Percentiles rank a stretch among this genome's conserved stretches.
phyloP scores from a whole-genome alignment of 1,140 invertebrate species.

The Scaptomyza montana region DNA sequence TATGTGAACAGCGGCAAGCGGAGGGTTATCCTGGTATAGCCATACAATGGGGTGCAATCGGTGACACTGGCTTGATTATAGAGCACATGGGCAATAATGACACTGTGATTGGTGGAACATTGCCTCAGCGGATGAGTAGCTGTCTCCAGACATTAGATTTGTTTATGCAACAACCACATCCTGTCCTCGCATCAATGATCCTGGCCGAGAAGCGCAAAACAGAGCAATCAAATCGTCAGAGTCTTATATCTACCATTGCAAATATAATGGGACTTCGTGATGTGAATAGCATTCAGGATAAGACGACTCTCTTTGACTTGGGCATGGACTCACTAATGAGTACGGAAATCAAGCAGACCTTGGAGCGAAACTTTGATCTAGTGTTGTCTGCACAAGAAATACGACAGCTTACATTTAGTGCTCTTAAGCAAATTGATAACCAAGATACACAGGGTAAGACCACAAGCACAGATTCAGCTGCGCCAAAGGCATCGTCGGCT shows the following conservation, averaged over 20 bases:
- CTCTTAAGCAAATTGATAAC: slow-evolving; percentile 88
- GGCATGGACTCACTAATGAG: slow-evolving; percentile 99
- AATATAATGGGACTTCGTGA: slow-evolving; percentile 95
- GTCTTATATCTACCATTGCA: slow-evolving; percentile 89
- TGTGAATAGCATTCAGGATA: slow-evolving; percentile 88
- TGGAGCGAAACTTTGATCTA: slow-evolving; percentile 96
- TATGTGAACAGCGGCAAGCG: slow-evolving; percentile 92
- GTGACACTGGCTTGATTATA: slow-evolving; percentile 96
- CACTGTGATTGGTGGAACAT: slow-evolving; percentile 94
- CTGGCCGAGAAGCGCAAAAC: slow-evolving; percentile 89
- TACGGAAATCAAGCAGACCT: slow-evolving; percentile 98
- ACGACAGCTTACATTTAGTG: slow-evolving; percentile 90
- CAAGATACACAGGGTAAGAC: slow-evolving; percentile 34
- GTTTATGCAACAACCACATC: slow-evolving; percentile 93
- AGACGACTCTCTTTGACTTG: slow-evolving; percentile 93
- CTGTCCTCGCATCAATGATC: slow-evolving; percentile 94
- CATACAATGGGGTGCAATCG: slow-evolving; percentile 99
- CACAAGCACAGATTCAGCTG: slow-evolving; percentile 16
- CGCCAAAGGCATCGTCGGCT: slow-evolving; percentile 7
- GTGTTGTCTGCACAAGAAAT: slow-evolving; percentile 95
- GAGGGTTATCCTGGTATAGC: slow-evolving; percentile 92
- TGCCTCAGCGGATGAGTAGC: slow-evolving; percentile 95
- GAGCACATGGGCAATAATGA: slow-evolving; percentile 95
- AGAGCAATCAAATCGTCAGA: slow-evolving; percentile 84
- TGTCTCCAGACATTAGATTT: slow-evolving; percentile 93